These are phyloP conservation scores for Corythoichthys intestinalis DNA, from an alignment of 2,113 vertebrate genomes.

Conservation along the genomic window DNA sequence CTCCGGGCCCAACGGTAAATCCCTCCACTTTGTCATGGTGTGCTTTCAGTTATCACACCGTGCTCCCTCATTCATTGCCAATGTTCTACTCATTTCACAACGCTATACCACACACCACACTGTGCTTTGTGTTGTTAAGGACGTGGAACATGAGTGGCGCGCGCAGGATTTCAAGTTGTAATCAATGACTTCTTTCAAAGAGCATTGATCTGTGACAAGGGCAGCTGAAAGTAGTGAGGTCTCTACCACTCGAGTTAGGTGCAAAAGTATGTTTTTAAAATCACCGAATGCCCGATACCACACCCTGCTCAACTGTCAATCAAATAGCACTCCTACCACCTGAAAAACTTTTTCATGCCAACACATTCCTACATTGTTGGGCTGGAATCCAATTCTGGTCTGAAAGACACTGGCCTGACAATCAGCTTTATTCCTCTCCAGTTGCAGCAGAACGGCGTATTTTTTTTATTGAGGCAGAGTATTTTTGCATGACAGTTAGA, in stretches of 20 bases:
- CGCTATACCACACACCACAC: conserved; percentile 33
- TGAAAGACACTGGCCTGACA: not conserved
- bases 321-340: not conserved
- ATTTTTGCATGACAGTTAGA: too few species aligned
- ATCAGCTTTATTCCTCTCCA: not conserved
- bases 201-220: conserved; percentile 82
- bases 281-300: not conserved
- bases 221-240: conserved; percentile 79
- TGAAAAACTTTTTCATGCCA: not conserved
- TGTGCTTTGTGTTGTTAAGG: conserved; percentile 50
- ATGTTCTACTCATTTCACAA: conserved; percentile 53
- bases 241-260: conserved; percentile 16
- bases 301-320: not conserved
- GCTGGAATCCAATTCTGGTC: not conserved
- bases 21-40: conserved; percentile 72
- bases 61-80: conserved; percentile 50
- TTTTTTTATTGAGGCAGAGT: too few species aligned
- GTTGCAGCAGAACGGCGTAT: too few species aligned
- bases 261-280: not conserved
- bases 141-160: conserved; percentile 74
- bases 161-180: conserved; percentile 87
- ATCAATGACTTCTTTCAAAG: conserved; percentile 93
- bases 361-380: not conserved
- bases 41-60: conserved; percentile 64
- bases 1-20: conserved; percentile 71